Evolutionary conservation across 2,113 vertebrate genomes (phyloP).

Genomic region (Lampris incognitus): DNA sequence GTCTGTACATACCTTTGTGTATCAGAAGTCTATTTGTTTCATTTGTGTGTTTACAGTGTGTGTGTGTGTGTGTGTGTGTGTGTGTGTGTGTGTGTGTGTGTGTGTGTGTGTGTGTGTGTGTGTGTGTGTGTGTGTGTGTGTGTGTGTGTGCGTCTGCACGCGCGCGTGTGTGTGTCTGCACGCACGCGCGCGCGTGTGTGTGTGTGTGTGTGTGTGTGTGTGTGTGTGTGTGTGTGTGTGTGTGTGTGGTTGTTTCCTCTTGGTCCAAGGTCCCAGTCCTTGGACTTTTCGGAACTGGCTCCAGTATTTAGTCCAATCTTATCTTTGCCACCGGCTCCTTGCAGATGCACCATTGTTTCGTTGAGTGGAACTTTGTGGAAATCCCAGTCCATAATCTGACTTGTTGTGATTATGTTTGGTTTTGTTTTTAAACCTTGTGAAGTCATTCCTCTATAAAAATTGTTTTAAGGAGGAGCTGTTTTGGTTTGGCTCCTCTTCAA

Average conservation of each 20-base stretch:
- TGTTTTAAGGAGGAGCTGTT: too few relatives aligned
- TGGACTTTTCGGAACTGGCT: constrained; percentile 45
- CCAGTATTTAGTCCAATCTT: constrained; percentile 53
- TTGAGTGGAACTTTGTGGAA: constrained; percentile 63
- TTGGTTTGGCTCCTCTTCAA: too few relatives aligned
- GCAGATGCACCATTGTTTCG: constrained; percentile 57
- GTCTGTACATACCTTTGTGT: not conserved
- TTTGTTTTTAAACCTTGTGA: not conserved
- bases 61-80: not conserved
- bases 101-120: constrained; percentile 1
- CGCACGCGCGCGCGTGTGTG: too few relatives aligned
- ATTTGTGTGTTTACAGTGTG: too few relatives aligned
- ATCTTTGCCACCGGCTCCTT: constrained; percentile 38
- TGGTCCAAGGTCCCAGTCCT: constrained; percentile 63
- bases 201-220: constrained; percentile 16
- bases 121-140: not conserved
- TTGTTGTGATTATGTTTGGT: constrained; percentile 16
- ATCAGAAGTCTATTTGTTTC: not conserved
- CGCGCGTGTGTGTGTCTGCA: not conserved
- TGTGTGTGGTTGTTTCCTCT: constrained; percentile 45
- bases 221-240: not conserved
- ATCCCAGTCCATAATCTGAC: constrained; percentile 40
- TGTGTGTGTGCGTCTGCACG: not conserved
- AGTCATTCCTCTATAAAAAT: not conserved
- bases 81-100: not conserved